Base-by-base conservation (phyloP, 2,797 vertebrate species). In the Girardinus metallicus region DNA sequence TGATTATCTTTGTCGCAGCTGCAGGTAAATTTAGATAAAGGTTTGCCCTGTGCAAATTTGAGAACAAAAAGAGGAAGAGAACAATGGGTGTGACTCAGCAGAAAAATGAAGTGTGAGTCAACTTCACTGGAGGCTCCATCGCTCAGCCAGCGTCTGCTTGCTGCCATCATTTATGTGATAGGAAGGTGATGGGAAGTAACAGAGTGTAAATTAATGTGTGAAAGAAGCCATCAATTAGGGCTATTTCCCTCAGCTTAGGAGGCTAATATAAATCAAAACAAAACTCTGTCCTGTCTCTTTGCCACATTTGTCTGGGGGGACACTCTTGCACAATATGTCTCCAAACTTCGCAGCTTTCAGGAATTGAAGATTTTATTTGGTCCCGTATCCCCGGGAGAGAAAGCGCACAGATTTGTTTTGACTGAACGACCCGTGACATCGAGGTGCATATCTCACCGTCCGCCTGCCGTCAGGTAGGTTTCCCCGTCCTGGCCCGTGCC, bases 51-150 rank as follows among this genome's bases (percentile, higher is more conserved):
- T 79, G 44, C 77, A 66, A 46, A 66, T 90, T 82, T 83, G 77
- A 53, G 51, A 80, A 85, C 80, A 49, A 73, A 87, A 49, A 26
- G 23, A 26, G 51, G 46, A 34, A 79, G 62, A 36, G 57, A 87
- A 77, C 39, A 83, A 79, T 71, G 49, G 57, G 82, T 60, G 81
- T 90, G 89, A 93, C 86, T 93, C 93, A 91, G 89, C 93, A 91
- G 74, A 90, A 89, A 84, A 76, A 80, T 79, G 86, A 34, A 68
- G 78, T 75, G 76, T 85, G 87, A 93, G 80, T 89, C 85, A 85
- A 77, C 53, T 74, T 26, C 76, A 46, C 39, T 4, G 43, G 49
- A 44, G 21, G 78, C 82, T 46, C 44, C 83, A 76, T 82, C 78
- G 73, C 51, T 83, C 76, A 62, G 83, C 79, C 74, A 29, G 44